Evolutionary conservation across 2,888 invertebrate genomes (phyloP).

Genomic region (Pherbina coryleti): DNA sequence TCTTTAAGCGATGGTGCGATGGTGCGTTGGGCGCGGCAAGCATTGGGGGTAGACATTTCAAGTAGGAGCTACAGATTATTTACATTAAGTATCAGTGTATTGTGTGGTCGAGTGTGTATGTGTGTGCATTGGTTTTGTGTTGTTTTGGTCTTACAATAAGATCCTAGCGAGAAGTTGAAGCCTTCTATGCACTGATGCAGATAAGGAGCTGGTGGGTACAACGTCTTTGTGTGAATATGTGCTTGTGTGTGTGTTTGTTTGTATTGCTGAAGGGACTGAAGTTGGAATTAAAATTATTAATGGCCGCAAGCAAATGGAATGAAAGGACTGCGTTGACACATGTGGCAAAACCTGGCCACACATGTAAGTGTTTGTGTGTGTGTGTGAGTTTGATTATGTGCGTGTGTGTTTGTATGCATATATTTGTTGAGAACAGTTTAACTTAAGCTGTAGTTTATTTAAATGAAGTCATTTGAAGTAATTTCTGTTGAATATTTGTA

Average conservation of each 20-base stretch:
- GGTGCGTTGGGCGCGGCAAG: no score
- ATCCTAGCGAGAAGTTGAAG: neutral
- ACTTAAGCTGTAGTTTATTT: neutral
- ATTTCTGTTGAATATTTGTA: neutral
- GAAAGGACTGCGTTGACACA: neutral
- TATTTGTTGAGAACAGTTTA: no score
- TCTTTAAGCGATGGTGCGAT: no score
- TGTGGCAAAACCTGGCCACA: no score
- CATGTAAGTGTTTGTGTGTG: no score
- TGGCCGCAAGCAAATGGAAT: neutral
- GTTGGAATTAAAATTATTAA: conserved; percentile 21
- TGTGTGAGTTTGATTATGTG: no score
- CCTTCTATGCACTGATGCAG: neutral
- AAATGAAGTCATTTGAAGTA: neutral
- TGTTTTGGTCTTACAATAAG: no score
- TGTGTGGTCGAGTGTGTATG: neutral
- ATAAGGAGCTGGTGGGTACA: neutral
- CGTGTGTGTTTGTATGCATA: no score
- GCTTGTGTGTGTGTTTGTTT: neutral
- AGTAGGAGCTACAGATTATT: neutral
- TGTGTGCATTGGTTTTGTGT: neutral
- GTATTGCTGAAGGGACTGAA: neutral
- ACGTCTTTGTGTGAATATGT: neutral
- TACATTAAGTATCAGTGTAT: neutral
- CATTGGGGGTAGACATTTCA: no score